Evolutionary conservation across 2,797 vertebrate genomes (phyloP).

Genomic region (Gobio occitaniae): DNA sequence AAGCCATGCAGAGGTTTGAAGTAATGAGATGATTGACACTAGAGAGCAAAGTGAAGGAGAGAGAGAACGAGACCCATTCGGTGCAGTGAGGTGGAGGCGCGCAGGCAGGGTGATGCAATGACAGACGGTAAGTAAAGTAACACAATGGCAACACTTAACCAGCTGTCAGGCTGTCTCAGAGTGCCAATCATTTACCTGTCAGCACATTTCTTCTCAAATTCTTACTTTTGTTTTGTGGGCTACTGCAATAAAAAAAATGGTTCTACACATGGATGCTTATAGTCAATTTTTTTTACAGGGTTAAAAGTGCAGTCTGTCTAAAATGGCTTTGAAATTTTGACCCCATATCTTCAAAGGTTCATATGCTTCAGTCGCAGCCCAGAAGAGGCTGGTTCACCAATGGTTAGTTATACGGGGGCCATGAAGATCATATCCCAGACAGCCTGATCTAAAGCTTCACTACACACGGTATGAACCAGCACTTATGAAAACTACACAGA

Average conservation of each 20-base stretch:
- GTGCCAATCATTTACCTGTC: slow-evolving; percentile 55
- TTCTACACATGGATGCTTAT: background rate
- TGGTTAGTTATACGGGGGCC: background rate
- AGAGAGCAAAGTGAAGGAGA: background rate
- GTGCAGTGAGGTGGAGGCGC: background rate
- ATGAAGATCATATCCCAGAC: background rate
- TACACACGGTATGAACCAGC: background rate
- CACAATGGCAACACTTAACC: slow-evolving; percentile 28
- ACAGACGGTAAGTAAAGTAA: slow-evolving; percentile 36
- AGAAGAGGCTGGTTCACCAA: slow-evolving; percentile 2
- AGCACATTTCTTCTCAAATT: slow-evolving; percentile 62
- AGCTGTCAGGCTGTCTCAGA: slow-evolving; percentile 47
- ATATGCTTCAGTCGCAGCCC: background rate
- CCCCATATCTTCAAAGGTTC: slow-evolving; percentile 13
- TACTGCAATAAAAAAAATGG: background rate
- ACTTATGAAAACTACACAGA: slow-evolving; percentile 26
- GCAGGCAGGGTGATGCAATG: slow-evolving; percentile 33
- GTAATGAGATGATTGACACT: slow-evolving; percentile 48
- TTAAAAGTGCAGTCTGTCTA: background rate
- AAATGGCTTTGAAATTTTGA: background rate
- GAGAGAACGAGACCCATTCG: slow-evolving; percentile 16
- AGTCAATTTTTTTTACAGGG: background rate
- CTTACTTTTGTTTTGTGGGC: slow-evolving; percentile 14
- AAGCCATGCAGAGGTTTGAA: slow-evolving; percentile 57
- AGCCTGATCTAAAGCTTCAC: slow-evolving; percentile 15